Percentiles rank a stretch among this genome's conserved stretches.
Conservation (phyloP, 37 sponge, comb jelly and placozoan species). For the Cliona cf. orientalis region DNA sequence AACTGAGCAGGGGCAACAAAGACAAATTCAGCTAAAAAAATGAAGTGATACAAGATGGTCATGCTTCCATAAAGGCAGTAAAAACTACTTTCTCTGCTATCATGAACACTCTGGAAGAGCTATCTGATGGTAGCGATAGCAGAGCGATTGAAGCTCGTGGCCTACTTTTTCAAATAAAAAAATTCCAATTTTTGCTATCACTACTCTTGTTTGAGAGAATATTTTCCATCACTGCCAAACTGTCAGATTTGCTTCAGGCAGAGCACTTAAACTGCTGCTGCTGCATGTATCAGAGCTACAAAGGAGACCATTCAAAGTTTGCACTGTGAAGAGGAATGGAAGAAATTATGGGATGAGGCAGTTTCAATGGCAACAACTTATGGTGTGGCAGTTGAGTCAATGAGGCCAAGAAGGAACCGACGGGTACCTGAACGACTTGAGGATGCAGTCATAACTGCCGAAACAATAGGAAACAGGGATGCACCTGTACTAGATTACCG, state of each 20-base stretch:
- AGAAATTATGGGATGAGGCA: conserved; percentile 6
- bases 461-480: background rate
- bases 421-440: conserved; percentile 4
- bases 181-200: conserved; percentile 5
- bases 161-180: background rate
- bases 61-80: conserved; percentile 16
- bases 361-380: background rate
- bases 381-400: background rate
- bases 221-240: background rate
- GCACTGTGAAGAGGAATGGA: conserved; percentile 20
- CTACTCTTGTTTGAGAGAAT: conserved; percentile 13
- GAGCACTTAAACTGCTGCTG: conserved; percentile 7
- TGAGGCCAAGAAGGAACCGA: conserved; percentile 19
- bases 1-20: conserved; percentile 1
- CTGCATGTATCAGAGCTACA: conserved; percentile 10
- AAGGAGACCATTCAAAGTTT: background rate
- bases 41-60: conserved; percentile 40
- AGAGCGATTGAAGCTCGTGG: conserved; percentile 10
- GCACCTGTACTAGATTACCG: conserved; percentile 14
- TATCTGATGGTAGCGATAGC: background rate
- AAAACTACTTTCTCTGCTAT: background rate
- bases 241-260: conserved; percentile 6
- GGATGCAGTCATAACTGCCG: background rate
- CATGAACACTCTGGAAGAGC: conserved; percentile 1
- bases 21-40: background rate